These are phyloP conservation scores for Proisotoma minuta DNA, from an alignment of 2,888 invertebrate species.

Conservation along the genomic window DNA sequence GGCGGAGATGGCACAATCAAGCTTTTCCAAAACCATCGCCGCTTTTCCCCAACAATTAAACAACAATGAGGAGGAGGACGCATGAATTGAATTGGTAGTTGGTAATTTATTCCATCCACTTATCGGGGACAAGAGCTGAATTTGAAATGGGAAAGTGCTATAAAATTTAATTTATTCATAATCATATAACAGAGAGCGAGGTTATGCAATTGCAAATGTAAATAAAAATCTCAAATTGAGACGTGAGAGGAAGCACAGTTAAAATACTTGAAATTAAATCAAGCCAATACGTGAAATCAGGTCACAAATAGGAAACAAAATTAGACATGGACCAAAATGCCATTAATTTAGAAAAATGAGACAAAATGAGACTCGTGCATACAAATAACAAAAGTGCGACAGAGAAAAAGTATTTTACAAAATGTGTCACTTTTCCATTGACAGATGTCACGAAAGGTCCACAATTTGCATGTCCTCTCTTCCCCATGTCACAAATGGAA, in stretches of 20 bases:
- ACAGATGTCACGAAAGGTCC: conserved; percentile 38
- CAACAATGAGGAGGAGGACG: neutral
- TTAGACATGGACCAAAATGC: too few species aligned
- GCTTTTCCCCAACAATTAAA: neutral
- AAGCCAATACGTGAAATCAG: neutral
- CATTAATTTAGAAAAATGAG: too few species aligned
- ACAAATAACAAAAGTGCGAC: too few species aligned
- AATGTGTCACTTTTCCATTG: conserved; percentile 26
- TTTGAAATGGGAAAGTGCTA: neutral
- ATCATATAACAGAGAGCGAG: neutral
- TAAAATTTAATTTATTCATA: too few species aligned
- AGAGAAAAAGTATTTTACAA: conserved; percentile 4
- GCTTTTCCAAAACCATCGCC: neutral
- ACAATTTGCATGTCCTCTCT: too few species aligned
- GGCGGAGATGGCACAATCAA: conserved; percentile 8
- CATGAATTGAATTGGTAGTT: neutral
- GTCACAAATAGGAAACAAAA: too few species aligned
- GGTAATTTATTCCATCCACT: too few species aligned
- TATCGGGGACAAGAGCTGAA: too few species aligned
- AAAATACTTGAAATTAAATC: neutral
- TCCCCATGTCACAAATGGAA: neutral
- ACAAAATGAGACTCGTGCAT: too few species aligned
- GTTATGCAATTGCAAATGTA: neutral
- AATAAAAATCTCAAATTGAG: neutral
- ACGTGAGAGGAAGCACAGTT: neutral